phyloP scores from a whole-genome alignment of 2,888 invertebrate species.

The Osedax frankpressi region DNA sequence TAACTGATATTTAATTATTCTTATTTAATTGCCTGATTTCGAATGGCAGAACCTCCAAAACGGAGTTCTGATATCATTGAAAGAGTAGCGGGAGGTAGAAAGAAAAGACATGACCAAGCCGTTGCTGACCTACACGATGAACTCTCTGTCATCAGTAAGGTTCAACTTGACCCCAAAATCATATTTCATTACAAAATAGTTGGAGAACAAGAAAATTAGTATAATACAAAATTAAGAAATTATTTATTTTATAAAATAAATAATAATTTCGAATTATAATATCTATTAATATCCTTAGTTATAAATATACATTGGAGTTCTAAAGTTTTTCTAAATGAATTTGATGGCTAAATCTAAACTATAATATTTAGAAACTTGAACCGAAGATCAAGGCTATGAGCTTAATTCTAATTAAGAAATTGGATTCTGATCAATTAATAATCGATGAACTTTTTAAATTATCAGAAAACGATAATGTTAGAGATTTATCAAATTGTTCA shows the following conservation, averaged over 20 bases:
- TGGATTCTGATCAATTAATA: neutral
- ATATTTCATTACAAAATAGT: too few species aligned
- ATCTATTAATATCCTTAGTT: neutral
- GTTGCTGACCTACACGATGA: conserved; percentile 27
- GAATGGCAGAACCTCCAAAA: conserved; percentile 33
- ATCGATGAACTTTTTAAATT: neutral
- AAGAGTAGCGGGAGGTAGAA: conserved; percentile 37
- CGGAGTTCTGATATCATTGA: conserved; percentile 40
- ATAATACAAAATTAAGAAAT: conserved; percentile 29
- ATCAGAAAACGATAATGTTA: neutral
- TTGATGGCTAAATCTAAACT: too few species aligned
- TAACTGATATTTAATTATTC: too few species aligned
- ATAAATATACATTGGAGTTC: too few species aligned
- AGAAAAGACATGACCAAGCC: neutral
- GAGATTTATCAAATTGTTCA: neutral
- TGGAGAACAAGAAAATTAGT: too few species aligned
- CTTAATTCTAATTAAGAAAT: neutral
- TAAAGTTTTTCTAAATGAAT: too few species aligned
- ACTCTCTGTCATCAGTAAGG: conserved; percentile 36
- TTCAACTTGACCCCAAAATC: too few species aligned
- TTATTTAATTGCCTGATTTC: too few species aligned
- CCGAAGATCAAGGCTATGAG: neutral
- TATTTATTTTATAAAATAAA: neutral
- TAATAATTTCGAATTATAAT: neutral
- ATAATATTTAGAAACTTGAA: neutral